Evolutionary conservation across 2,113 vertebrate genomes (phyloP), one percentile per base, ranked within the genome.

Genomic region (Macaca nemestrina): DNA sequence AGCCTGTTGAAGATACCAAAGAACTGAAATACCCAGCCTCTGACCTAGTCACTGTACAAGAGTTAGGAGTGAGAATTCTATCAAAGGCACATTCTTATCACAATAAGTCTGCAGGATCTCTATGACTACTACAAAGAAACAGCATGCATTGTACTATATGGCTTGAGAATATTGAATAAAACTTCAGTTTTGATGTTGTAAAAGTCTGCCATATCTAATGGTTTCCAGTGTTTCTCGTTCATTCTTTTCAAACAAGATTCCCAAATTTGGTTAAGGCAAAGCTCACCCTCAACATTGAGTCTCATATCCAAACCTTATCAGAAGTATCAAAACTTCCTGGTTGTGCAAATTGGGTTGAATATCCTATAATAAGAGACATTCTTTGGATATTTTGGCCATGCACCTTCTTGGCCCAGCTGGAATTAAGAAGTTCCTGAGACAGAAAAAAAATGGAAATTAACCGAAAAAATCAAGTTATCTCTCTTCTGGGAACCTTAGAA

Each of bases 381-480:
- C 95, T 88, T 97, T 64, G 84, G 78, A 96, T 98, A 55, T 88
- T 96, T 97, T 97, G 95, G 94, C 67, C 27, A 52, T 8, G 73
- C 13, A 96, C 96, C 96, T 97, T 97, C 87, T 18, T 25, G 23
- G 83, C 76, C 80, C 80, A 90, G 70, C 82, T 97, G 84, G 92
- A 97, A 95, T 97, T 93, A 94, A 91, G 61, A 95, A 83, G 88
- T 93, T 93, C 87, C 78, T 82, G 88, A 96, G 85, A 96, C 59
- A 79, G 88, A 94, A 92, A 81, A 88, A 88, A 98, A 95, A 91
- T 94, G 95, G 90, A 96, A 96, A 96, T 57, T 38, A 95, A 87
- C 67, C 2, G 8, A 87, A 96, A 67, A 68, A 76, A 89, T 95
- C 45, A 20, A 78, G 78, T 95, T 95, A 13, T 97, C 67, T 97